Percentiles rank a stretch among this genome's conserved stretches.
Evolutionary conservation across 2,113 vertebrate genomes (phyloP).

Genomic region (Upupa epops): DNA sequence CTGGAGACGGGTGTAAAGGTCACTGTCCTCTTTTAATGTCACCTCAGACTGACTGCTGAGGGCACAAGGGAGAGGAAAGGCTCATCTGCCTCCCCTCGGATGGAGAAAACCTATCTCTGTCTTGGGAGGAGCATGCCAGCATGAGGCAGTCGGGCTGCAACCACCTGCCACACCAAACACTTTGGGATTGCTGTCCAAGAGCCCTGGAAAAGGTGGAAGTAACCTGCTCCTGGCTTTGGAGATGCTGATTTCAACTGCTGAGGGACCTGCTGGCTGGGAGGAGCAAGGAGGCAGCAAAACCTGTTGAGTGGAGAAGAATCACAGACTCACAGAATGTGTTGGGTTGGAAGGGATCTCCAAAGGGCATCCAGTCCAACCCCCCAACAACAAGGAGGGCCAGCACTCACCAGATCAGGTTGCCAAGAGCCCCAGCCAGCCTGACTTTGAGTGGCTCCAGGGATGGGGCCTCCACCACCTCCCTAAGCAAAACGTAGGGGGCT

Average conservation of each 20-base stretch:
- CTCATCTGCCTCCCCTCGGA: rapidly evolving
- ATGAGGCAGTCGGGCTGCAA: not conserved
- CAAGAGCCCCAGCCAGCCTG: no score
- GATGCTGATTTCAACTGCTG: not conserved
- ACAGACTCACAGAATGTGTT: no score
- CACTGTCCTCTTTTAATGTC: conserved; percentile 27
- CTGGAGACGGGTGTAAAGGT: not conserved
- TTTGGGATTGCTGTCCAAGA: rapidly evolving
- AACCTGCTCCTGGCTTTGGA: not conserved
- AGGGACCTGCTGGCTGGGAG: not conserved
- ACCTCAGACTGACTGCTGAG: not conserved
- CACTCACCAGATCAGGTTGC: no score
- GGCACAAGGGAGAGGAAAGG: not conserved
- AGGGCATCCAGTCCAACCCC: no score
- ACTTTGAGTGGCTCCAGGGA: no score
- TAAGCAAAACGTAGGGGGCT: no score
- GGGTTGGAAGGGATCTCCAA: no score
- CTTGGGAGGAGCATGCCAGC: not conserved
- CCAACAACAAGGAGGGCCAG: no score
- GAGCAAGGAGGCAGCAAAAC: not conserved
- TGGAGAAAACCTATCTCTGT: not conserved
- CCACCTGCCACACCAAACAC: rapidly evolving
- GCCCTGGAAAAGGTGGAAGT: not conserved
- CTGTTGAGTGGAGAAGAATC: rapidly evolving
- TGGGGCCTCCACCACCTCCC: no score